A percentile compares a stretch with the other conserved stretches of the same genome.
Conservation (phyloP, 2,113 vertebrate species). For the Epinephelus lanceolatus region DNA sequence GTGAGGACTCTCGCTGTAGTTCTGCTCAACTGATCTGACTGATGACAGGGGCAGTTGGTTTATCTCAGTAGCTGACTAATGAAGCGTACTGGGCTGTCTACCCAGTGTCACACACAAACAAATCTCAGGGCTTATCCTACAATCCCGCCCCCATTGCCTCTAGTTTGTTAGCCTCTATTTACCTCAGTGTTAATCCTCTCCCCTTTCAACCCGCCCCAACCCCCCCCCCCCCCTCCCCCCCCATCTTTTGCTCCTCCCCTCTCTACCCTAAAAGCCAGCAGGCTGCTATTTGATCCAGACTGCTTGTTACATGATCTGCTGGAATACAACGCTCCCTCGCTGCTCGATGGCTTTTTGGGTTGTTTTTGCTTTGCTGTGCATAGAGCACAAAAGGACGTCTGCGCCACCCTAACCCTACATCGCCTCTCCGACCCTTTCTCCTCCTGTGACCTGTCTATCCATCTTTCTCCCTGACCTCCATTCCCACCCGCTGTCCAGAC, state of each 20-base stretch:
- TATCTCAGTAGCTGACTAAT: constrained; percentile 38
- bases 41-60: constrained; percentile 21
- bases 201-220: constrained; percentile 48
- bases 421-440: constrained; percentile 64
- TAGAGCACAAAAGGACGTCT: constrained; percentile 64
- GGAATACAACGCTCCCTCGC: constrained; percentile 79
- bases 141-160: constrained; percentile 38
- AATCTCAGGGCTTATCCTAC: constrained; percentile 15
- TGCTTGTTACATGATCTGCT: constrained; percentile 87
- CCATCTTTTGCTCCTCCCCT: constrained; percentile 75
- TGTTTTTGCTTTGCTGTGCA: constrained; percentile 52
- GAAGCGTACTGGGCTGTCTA: constrained; percentile 44
- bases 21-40: constrained; percentile 9
- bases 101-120: constrained; percentile 7
- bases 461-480: constrained; percentile 40
- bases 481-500: constrained; percentile 24
- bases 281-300: constrained; percentile 86
- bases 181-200: constrained; percentile 75
- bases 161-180: constrained; percentile 76
- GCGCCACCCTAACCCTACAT: constrained; percentile 76
- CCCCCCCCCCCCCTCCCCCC: constrained; percentile 29
- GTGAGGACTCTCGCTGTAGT: background rate
- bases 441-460: constrained; percentile 48
- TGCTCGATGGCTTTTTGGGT: constrained; percentile 66
- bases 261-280: constrained; percentile 74